Evolutionary conservation across 2,888 invertebrate genomes (phyloP), one percentile per base, ranked within the genome.

Genomic region (Polymixis flavicincta): DNA sequence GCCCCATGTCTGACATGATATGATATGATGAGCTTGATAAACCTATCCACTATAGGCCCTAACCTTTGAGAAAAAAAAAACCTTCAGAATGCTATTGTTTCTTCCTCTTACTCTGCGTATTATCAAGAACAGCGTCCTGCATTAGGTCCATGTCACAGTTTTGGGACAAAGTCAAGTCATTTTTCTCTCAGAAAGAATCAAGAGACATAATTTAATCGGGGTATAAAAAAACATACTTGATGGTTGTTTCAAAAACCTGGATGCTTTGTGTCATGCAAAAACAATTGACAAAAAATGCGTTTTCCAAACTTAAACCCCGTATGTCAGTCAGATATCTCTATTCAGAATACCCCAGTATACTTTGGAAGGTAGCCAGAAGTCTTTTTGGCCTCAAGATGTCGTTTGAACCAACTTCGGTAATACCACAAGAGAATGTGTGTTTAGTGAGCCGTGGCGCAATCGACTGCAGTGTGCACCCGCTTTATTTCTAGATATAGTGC

Each of bases 301-400:
- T 78, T n/a, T 9, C 54, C 74, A 74, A 71, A 42, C 68, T 71
- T 25, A 25, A 14, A n/a, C 52, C 0, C 92, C 61, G 90, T 94
- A 87, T 93, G 92, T 92, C 88, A 78, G 87, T 69, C 63, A 74
- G 85, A 89, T 87, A 87, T 85, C 89, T 87, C 88, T 88, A 86
- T 92, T 89, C 85, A 89, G 89, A 86, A 92, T 91, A 93, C 93
- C 92, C 93, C 85, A 85, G 88, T 89, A 92, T 92, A 94, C 93
- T 94, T 96, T 96, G 96, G 96, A 92, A 87, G 86, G 67, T 85
- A 87, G 94, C 96, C 96, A 96, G 94, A 75, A 92, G 93, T 94
- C 95, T 96, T 96, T 96, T 96, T 96, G 96, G 96, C 96, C 92
- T 95, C 93, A 96, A 96, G 96, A 96, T 94, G 93, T 93, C 92